Conservation (phyloP, 2,113 vertebrate species). For the Synchiropus splendidus region DNA sequence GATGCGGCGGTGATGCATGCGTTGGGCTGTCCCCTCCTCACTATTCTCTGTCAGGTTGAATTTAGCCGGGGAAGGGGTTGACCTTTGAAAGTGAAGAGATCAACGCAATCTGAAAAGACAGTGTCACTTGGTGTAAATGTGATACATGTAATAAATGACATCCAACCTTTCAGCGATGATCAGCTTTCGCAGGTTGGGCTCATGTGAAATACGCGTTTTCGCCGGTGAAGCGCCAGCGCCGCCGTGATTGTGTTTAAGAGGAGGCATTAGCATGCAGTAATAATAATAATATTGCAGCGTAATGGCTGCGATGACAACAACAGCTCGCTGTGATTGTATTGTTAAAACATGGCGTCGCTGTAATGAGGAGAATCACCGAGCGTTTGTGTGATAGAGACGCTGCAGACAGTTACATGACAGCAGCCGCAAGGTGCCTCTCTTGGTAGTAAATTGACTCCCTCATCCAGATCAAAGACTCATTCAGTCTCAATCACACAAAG, state of each 20-base stretch:
- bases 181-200: constrained; percentile 53
- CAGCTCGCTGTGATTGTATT: constrained; percentile 36
- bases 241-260: constrained; percentile 44
- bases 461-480: too few relatives aligned
- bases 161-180: constrained; percentile 71
- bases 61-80: constrained; percentile 91
- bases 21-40: constrained; percentile 82
- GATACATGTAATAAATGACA: constrained; percentile 75
- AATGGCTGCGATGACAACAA: constrained; percentile 27
- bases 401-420: constrained; percentile 9
- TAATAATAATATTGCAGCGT: constrained; percentile 34
- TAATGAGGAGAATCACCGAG: constrained; percentile 21
- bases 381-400: constrained; percentile 15
- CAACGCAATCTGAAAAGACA: constrained; percentile 98
- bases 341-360: constrained; percentile 12
- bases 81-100: constrained; percentile 99
- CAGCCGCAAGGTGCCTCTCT: too few relatives aligned
- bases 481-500: too few relatives aligned
- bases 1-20: constrained; percentile 85
- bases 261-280: constrained; percentile 37
- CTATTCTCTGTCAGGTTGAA: constrained; percentile 94
- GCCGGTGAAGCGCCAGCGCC: constrained; percentile 15
- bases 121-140: constrained; percentile 98
- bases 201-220: constrained; percentile 48
- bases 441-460: too few relatives aligned